A percentile compares a stretch with the other conserved stretches of the same genome.
These are phyloP conservation scores for Heliconius aoede DNA, from an alignment of 2,888 invertebrate species.

Conservation along the genomic window DNA sequence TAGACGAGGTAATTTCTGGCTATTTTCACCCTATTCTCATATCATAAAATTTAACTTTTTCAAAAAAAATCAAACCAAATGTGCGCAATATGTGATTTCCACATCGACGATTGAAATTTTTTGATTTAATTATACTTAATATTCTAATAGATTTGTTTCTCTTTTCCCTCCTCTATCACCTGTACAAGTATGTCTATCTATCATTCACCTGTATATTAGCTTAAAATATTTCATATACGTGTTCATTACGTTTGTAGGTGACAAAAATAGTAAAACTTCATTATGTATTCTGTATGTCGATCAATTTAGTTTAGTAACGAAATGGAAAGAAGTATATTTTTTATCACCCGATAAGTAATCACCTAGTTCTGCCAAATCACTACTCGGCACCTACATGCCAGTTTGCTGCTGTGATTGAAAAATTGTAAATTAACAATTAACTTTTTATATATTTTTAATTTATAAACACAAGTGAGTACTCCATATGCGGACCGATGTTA, in stretches of 20 bases:
- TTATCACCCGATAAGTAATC: conserved; percentile 18
- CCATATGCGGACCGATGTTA: conserved; percentile 10
- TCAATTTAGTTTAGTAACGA: conserved; percentile 3
- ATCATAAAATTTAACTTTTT: no score
- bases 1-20: no score
- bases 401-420: conserved; percentile 24
- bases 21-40: no score
- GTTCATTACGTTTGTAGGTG: not conserved
- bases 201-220: no score
- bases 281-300: not conserved
- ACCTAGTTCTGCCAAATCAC: conserved; percentile 32
- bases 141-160: no score
- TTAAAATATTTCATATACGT: not conserved
- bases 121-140: no score
- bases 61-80: no score
- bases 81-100: no score
- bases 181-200: no score
- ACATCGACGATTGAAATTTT: no score
- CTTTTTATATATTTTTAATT: conserved; percentile 31
- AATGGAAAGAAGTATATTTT: not conserved
- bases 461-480: conserved; percentile 17
- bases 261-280: not conserved
- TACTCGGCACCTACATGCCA: conserved; percentile 12
- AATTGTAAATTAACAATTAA: conserved; percentile 27
- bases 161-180: no score